These are phyloP conservation scores for Cryptus armator DNA, from an alignment of 2,888 invertebrate species.

Conservation along the genomic window DNA sequence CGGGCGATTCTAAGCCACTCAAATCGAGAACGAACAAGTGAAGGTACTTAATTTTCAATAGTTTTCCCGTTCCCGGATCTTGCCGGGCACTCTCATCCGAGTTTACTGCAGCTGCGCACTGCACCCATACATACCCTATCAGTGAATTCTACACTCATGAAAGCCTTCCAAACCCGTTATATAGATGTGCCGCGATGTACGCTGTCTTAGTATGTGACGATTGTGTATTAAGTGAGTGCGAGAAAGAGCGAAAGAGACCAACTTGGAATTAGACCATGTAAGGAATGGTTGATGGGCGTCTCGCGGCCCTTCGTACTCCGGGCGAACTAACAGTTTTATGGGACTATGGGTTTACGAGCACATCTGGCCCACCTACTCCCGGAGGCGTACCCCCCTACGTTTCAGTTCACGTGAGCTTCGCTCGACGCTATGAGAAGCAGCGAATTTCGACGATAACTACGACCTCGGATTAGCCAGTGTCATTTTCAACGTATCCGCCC, in stretches of 20 bases:
- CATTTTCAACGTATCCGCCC: constrained; percentile 28
- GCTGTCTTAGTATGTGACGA: constrained; percentile 6
- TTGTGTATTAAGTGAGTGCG: constrained; percentile 45
- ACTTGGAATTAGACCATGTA: constrained; percentile 79
- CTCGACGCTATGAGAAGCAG: constrained; percentile 24
- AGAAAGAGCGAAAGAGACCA: constrained; percentile 45
- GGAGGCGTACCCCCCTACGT: constrained; percentile 22
- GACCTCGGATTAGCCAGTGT: constrained; percentile 54
- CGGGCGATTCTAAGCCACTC: not conserved
- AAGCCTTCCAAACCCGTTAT: not conserved
- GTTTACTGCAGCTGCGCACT: constrained; percentile 29
- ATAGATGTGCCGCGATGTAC: not conserved
- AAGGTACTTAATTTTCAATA: constrained; percentile 22
- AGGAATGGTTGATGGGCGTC: constrained; percentile 81
- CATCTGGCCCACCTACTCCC: constrained; percentile 74
- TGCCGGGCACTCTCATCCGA: constrained; percentile 17
- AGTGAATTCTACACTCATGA: not conserved
- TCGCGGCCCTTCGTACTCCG: constrained; percentile 71
- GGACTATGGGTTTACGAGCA: constrained; percentile 82
- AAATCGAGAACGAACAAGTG: not conserved
- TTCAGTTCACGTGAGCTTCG: constrained; percentile 23
- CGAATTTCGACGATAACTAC: constrained; percentile 41
- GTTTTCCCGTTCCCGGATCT: constrained; percentile 6
- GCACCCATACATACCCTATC: not conserved
- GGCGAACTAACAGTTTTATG: constrained; percentile 80